Evolutionary conservation across 2,797 vertebrate genomes (phyloP).

Genomic region (Catostomus latipinnis): DNA sequence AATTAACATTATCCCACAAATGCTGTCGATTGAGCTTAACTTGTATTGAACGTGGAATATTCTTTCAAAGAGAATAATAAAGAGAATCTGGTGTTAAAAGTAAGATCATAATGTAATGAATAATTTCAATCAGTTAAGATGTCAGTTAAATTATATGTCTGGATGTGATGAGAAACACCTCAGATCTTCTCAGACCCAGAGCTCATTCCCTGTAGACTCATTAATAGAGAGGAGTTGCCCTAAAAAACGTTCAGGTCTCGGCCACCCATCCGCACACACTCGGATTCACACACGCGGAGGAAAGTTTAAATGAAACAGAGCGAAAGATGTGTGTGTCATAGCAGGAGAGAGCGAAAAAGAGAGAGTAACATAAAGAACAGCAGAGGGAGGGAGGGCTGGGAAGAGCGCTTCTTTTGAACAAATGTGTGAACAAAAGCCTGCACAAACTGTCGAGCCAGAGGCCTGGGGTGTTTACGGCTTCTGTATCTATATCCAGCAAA

Average conservation of each 20-base stretch:
- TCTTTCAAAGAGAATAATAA: too few species aligned
- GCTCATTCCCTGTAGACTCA: constrained; percentile 48
- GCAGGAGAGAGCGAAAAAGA: constrained; percentile 48
- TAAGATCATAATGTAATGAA: too few species aligned
- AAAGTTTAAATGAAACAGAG: background rate
- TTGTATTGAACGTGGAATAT: too few species aligned
- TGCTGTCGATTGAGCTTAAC: too few species aligned
- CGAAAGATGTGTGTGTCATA: constrained; percentile 58
- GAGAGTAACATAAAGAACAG: constrained; percentile 43
- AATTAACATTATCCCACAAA: too few species aligned
- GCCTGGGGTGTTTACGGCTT: constrained; percentile 82
- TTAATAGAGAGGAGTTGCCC: constrained; percentile 40
- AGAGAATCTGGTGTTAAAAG: too few species aligned
- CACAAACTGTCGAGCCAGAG: constrained; percentile 76
- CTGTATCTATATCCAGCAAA: constrained; percentile 85
- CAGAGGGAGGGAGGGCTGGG: constrained; percentile 26
- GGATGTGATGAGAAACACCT: constrained; percentile 28
- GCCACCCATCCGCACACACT: constrained; percentile 72
- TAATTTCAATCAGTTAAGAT: too few species aligned
- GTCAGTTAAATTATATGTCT: background rate
- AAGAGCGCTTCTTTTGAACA: constrained; percentile 69
- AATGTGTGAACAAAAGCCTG: constrained; percentile 82
- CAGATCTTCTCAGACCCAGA: constrained; percentile 28
- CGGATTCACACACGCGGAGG: constrained; percentile 29
- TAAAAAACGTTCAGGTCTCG: constrained; percentile 6